Conservation (phyloP, 2,888 invertebrate genomes). For the Coenonympha arcania region DNA sequence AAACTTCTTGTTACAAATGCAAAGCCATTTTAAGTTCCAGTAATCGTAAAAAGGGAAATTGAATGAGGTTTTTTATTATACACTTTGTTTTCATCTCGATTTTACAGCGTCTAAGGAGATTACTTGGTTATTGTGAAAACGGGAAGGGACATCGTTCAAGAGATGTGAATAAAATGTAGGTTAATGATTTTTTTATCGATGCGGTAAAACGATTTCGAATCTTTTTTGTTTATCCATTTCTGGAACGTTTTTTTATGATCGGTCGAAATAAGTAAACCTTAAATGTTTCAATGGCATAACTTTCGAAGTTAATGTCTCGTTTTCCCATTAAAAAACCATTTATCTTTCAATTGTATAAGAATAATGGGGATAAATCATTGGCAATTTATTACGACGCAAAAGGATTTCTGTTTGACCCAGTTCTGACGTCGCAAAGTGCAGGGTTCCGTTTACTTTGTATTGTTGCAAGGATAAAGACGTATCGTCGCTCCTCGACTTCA, state of each 20-base stretch:
- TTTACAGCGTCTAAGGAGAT: slow-evolving; percentile 26
- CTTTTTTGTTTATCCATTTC: too few species aligned
- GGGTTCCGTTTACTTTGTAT: slow-evolving; percentile 13
- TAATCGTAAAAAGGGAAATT: slow-evolving; percentile 28
- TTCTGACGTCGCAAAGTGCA: slow-evolving; percentile 18
- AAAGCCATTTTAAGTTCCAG: slow-evolving; percentile 10
- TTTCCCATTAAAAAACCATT: slow-evolving; percentile 7
- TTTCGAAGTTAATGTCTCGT: slow-evolving; percentile 1
- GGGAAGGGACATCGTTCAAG: slow-evolving; percentile 6
- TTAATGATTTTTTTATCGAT: slow-evolving; percentile 5
- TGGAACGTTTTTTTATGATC: too few species aligned
- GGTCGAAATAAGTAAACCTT: too few species aligned
- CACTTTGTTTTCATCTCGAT: slow-evolving; percentile 28
- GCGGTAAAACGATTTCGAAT: background rate
- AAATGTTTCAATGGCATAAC: too few species aligned
- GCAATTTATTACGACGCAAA: slow-evolving; percentile 13
- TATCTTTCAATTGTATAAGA: background rate
- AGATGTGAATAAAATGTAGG: background rate
- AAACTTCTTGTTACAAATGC: slow-evolving; percentile 7
- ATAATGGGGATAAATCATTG: slow-evolving; percentile 8
- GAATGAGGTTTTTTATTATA: slow-evolving; percentile 31
- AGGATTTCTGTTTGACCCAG: slow-evolving; percentile 12
- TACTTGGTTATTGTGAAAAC: slow-evolving; percentile 22
- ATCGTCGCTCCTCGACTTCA: slow-evolving; percentile 11
- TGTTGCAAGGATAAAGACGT: slow-evolving; percentile 15